These are phyloP conservation scores for Sipha flava DNA, from an alignment of 1,140 invertebrate genomes.

Conservation along the genomic window DNA sequence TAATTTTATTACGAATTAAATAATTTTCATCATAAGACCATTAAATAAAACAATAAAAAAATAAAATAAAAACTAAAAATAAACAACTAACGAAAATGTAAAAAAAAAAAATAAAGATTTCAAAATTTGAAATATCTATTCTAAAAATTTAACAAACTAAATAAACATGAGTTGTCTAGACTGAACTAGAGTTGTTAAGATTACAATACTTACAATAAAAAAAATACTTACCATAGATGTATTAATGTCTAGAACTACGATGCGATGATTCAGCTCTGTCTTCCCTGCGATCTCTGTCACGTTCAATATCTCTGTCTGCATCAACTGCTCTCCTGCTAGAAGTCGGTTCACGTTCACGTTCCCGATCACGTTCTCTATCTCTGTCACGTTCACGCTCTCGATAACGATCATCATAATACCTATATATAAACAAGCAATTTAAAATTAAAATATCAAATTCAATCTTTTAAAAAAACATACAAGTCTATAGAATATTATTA, in stretches of 20 bases:
- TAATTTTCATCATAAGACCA: not conserved
- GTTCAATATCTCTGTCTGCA: conserved; percentile 52
- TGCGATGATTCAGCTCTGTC: conserved; percentile 55
- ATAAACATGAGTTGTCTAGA: not conserved
- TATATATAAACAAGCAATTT: conserved; percentile 44
- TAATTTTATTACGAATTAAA: not conserved
- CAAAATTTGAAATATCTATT: not conserved
- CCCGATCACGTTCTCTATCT: conserved; percentile 55
- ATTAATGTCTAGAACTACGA: conserved; percentile 45
- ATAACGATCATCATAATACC: conserved; percentile 75
- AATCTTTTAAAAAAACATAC: not conserved
- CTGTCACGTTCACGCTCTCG: conserved; percentile 54
- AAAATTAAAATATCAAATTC: not conserved
- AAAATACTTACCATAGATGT: not conserved
- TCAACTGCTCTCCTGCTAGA: conserved; percentile 49
- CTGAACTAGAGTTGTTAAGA: not conserved
- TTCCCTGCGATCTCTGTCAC: conserved; percentile 56
- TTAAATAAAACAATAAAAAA: not conserved
- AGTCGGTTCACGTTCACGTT: conserved; percentile 54
- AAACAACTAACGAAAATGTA: not conserved
- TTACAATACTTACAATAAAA: conserved; percentile 26
- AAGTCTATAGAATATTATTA: conserved; percentile 37
- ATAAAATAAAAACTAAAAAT: not conserved
- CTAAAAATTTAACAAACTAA: conserved; percentile 25
- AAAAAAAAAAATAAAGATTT: not conserved